These are phyloP conservation scores for Chelmon rostratus DNA, from an alignment of 2,797 vertebrate species.

Conservation along the genomic window DNA sequence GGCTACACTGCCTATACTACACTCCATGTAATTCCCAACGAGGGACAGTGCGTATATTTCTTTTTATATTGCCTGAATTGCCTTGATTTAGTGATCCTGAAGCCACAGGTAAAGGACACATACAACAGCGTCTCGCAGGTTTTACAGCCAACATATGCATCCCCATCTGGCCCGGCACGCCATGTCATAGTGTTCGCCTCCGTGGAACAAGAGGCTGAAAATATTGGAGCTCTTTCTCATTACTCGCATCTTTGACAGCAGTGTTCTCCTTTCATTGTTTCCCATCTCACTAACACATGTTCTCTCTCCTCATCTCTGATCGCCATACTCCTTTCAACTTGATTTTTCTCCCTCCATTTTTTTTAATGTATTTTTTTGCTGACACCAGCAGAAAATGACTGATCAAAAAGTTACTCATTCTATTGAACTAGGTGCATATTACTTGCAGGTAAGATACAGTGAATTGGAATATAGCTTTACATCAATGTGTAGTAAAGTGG, in stretches of 20 bases:
- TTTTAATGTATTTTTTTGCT: constrained; percentile 42
- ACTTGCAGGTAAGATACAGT: constrained; percentile 25
- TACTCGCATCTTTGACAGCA: constrained; percentile 55
- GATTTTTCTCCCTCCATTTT: constrained; percentile 29
- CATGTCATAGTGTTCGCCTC: constrained; percentile 20
- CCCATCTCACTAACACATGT: constrained; percentile 60
- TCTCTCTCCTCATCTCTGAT: constrained; percentile 33
- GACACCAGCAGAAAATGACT: constrained; percentile 54
- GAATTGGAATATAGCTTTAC: not conserved
- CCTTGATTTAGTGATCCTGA: constrained; percentile 47
- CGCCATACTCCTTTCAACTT: constrained; percentile 35
- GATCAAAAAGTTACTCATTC: constrained; percentile 46
- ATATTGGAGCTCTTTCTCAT: constrained; percentile 52
- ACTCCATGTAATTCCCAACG: constrained; percentile 28
- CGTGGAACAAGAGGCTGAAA: constrained; percentile 43
- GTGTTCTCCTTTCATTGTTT: constrained; percentile 61
- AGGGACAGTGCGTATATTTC: constrained; percentile 16
- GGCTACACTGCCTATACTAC: constrained; percentile 5
- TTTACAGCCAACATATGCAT: constrained; percentile 70
- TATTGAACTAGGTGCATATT: constrained; percentile 23
- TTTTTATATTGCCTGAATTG: constrained; percentile 25
- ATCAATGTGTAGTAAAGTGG: not conserved
- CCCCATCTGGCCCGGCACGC: constrained; percentile 59
- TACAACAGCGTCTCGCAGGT: constrained; percentile 41
- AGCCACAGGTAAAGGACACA: constrained; percentile 57